Evolutionary conservation across 2,113 vertebrate species (phyloP), one percentile per base, ranked within the genome.

Genomic region (Tyto alba): DNA sequence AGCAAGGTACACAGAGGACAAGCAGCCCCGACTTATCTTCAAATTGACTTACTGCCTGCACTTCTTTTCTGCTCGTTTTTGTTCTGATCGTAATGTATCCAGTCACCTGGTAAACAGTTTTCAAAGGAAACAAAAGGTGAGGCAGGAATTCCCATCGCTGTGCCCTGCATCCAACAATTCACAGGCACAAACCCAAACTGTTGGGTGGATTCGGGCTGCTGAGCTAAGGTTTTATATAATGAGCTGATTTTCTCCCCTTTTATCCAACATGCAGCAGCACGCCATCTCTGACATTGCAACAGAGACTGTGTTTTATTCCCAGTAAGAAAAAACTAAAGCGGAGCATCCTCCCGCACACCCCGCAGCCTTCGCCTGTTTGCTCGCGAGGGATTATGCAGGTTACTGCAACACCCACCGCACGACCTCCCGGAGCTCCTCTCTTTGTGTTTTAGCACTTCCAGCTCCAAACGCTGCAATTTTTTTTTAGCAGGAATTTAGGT

Each of bases 101-200:
- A 98, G 68, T 97, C 97, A 96, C 95, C 97, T 98, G 92, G 86
- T 1, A 68, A 83, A 62, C 6, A 47, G 85, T 91, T 78, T 82
- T 6, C 75, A 88, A 25, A 63, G 68, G 27, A 60, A 86, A 48
- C 7, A 25, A 41, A 32, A 64, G 2, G 60, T 80, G 27, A 90
- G 64, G 36, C 7, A 45, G 60, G 40, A 68, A 77, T 72, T 73
- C 53, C 69, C 53, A 18, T 5, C 1, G 56, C 55, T 45, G 4
- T 22, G 43, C 45, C n/a, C 56, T 16, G 48, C 21, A 48, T 25
- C 57, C 34, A 50, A 7, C 13, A 38, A 20, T 20, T 26, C 38
- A 26, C 40, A 7, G 19, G 38, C 41, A 45, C 6, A 22, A 25
- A 45, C 23, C 21, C 56, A 59, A 92, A 73, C 52, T 63, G 3